Conservation (phyloP, 2,888 invertebrate genomes). For the Sepioteuthis lessoniana region DNA sequence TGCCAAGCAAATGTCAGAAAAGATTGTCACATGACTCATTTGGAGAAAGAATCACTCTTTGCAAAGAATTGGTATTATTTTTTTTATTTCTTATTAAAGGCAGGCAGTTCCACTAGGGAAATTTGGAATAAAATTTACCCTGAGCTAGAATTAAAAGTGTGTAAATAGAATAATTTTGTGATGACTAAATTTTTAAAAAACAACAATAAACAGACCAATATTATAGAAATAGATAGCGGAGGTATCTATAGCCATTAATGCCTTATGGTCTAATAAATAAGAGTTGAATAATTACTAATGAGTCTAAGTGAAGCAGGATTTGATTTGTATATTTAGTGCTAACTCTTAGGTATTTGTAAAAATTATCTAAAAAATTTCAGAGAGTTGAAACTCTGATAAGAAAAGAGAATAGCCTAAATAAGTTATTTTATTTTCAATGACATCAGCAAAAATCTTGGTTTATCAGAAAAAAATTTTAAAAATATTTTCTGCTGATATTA, state of each 20-base stretch:
- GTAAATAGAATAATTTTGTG: neutral
- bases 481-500: too few relatives aligned
- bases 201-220: neutral
- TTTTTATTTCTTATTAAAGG: too few relatives aligned
- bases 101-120: neutral
- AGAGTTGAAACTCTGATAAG: neutral
- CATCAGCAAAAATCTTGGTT: too few relatives aligned
- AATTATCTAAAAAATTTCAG: neutral
- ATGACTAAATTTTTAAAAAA: too few relatives aligned
- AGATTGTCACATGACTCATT: neutral
- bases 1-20: slow-evolving; percentile 17
- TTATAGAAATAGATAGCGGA: neutral
- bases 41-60: neutral
- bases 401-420: neutral
- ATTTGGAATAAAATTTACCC: neutral
- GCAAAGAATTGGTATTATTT: neutral
- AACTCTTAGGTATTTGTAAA: neutral
- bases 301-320: too few relatives aligned
- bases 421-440: too few relatives aligned
- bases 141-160: neutral
- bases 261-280: neutral
- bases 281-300: neutral
- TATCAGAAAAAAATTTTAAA: too few relatives aligned
- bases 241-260: neutral
- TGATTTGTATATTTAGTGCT: too few relatives aligned